Base-by-base conservation (phyloP, 2,888 invertebrate species). In the Macropis europaea region DNA sequence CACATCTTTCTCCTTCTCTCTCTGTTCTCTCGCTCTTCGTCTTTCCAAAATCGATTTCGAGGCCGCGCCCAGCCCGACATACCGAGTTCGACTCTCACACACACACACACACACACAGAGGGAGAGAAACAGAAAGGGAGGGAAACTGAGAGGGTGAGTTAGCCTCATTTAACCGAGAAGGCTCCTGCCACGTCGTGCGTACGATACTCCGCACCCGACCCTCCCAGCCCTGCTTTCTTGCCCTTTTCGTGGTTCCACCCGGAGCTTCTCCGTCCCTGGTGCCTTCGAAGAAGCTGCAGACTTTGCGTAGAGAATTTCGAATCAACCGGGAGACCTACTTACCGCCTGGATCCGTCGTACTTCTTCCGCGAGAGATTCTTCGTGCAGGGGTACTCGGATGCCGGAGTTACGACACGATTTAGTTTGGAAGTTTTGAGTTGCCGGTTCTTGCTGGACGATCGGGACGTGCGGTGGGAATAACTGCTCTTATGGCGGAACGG, bases 11-110 rank as follows among this genome's bases (percentile, higher is more conserved):
- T 82, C 79, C 76, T 59, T 79, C 68, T 56, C 43, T 40, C 50
- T 56, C 67, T 47, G 56, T 69, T 71, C 61, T 57, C 19, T 32
- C 45, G 57, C 69, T 76, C 77, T 70, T 76, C 82, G 80, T 85
- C 88, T 88, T 86, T 77, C 86, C 87, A 87, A 88, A 88, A 88
- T 88, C 88, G 88, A 88, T 88, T 86, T 87, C 77, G 82, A 85
- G 87, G 83, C 88, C 88, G 87, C 88, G 87, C 88, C 88, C 88
- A 86, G 84, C 82, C 73, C 81, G 73, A 80, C 81, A 57, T 50
- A 66, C 74, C 57, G 75, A 69, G 75, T 81, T 80, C 82, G 72
- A 78, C 80, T 78, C 42, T 42, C 53, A 62, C 40, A 78, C 80
- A 76, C 42, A 42, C 53, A 62, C 40, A n/a, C n/a, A n/a, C n/a